Percentiles rank a stretch among this genome's conserved stretches.
phyloP scores from a whole-genome alignment of 2,888 invertebrate genomes.

The Gari tellinella region DNA sequence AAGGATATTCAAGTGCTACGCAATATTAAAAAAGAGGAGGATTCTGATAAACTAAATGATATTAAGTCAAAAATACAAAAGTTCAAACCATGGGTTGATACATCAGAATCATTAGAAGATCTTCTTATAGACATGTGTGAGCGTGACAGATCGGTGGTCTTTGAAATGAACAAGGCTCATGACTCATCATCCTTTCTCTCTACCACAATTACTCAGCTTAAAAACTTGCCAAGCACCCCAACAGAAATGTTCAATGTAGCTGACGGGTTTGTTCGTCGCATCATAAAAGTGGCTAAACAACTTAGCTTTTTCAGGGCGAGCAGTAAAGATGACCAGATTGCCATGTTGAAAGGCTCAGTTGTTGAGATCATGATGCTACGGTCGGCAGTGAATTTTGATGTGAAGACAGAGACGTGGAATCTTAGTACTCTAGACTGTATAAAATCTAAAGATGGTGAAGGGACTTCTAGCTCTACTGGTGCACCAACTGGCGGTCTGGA shows the following conservation, averaged over 20 bases:
- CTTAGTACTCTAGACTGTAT: constrained; percentile 71
- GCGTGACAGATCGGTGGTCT: constrained; percentile 56
- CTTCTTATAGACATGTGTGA: constrained; percentile 54
- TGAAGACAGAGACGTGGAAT: constrained; percentile 75
- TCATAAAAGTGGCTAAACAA: constrained; percentile 90
- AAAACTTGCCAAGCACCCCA: constrained; percentile 65
- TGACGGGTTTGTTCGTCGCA: constrained; percentile 84
- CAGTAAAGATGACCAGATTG: constrained; percentile 96
- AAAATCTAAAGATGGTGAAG: constrained; percentile 10
- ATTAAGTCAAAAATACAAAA: background rate
- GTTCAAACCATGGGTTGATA: constrained; percentile 62
- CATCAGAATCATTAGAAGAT: constrained; percentile 53
- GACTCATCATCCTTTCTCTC: constrained; percentile 72
- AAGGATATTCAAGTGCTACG: constrained; percentile 53
- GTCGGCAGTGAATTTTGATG: constrained; percentile 80
- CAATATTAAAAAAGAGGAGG: constrained; percentile 45
- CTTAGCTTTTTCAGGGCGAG: constrained; percentile 93
- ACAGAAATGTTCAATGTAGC: constrained; percentile 81
- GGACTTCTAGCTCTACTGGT: constrained; percentile 12
- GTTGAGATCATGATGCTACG: constrained; percentile 81
- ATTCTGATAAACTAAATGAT: background rate
- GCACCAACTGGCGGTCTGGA: constrained; percentile 13
- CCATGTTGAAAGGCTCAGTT: constrained; percentile 85
- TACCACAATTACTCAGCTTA: constrained; percentile 65
- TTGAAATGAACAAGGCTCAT: constrained; percentile 70